Conservation (phyloP, 2,113 vertebrate species). For the Ochotona curzoniae region DNA sequence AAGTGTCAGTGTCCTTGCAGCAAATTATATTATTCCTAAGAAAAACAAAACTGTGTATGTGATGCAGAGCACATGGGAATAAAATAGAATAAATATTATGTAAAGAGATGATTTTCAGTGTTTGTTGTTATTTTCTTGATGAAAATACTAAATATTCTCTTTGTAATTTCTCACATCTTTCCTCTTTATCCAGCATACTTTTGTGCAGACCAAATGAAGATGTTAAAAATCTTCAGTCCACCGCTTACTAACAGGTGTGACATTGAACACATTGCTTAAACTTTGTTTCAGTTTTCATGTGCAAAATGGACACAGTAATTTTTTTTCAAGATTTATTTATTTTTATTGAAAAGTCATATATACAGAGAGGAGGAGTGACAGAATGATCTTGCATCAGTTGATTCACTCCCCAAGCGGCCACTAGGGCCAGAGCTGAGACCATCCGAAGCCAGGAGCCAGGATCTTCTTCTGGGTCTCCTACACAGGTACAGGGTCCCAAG, state of each 20-base stretch:
- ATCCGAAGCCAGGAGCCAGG: no score
- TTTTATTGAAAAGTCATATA: no score
- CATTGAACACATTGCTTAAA: not conserved
- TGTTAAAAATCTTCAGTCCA: not conserved
- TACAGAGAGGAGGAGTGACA: no score
- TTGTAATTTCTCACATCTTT: not conserved
- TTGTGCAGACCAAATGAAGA: not conserved
- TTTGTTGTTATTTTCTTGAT: not conserved
- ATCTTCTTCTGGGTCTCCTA: no score
- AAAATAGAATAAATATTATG: not conserved
- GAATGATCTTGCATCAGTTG: no score
- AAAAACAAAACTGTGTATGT: not conserved
- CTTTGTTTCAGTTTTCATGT: not conserved
- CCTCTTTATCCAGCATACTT: not conserved
- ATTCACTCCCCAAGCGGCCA: no score
- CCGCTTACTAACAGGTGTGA: not conserved
- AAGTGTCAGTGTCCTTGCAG: not conserved
- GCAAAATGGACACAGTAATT: not conserved
- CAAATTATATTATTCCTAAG: constrained; percentile 30
- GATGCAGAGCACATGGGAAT: not conserved
- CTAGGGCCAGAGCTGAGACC: no score
- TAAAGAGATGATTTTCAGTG: constrained; percentile 15
- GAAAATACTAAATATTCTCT: not conserved
- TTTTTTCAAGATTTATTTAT: not conserved
- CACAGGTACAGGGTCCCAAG: no score